Base-by-base conservation (phyloP, 2,888 invertebrate genomes). In the Bombylius major region DNA sequence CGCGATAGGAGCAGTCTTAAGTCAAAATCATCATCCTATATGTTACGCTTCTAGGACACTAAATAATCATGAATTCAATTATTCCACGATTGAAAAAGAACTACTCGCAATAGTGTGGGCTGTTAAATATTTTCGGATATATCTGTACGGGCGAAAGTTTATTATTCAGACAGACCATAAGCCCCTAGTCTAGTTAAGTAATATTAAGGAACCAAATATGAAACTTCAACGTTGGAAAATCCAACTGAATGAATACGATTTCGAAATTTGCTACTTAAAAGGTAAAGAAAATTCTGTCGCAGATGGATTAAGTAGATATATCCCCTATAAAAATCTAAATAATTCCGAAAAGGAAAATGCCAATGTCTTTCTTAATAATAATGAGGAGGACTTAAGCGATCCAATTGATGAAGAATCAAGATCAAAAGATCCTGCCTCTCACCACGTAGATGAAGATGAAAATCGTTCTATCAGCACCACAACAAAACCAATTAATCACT, bases 401-500 rank as follows among this genome's bases (percentile, higher is more conserved):
- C 9, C 44, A 23, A 3, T 5, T 32, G 32, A 32, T 12, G 39
- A 51, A 23, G 50, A 55, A 4, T 5, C 39, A 11, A 46, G 5
- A 34, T 56, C 53, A 14, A 48, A 47, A 4, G 46, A 39, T 33
- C 52, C 54, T 31, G n/a, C n/a, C n/a, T n/a, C n/a, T n/a, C n/a
- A n/a, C n/a, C n/a, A n/a, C n/a, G n/a, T n/a, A n/a, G n/a, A n/a
- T n/a, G 55, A 55, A 50, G 55, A 55, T 33, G 52, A 51, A 46
- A 12, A 32, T 13, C 44, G 42, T 12, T 47, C 51, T 13, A 57
- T 51, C 23, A 39, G 42, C 23, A 51, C 53, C 13, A 56, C 54
- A n/a, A 56, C 51, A 44, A 56, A 53, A 49, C 39, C 50, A 9
- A 31, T 57, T 32, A 57, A 57, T 46, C 36, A 33, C 8, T 59